phyloP scores from a whole-genome alignment of 2,888 invertebrate genomes.

The Scaptomyza tumidula region DNA sequence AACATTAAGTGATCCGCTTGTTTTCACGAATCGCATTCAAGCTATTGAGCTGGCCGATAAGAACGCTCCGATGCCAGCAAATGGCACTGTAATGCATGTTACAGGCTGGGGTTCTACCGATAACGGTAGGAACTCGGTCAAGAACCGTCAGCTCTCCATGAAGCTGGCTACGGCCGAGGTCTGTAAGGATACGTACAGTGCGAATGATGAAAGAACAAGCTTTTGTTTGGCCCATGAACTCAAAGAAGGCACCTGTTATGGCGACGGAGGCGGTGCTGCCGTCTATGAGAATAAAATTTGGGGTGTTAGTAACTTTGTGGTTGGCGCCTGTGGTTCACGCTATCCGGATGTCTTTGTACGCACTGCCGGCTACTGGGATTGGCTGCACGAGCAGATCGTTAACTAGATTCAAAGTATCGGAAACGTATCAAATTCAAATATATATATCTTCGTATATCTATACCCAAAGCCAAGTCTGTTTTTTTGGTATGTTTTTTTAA shows the following conservation, averaged over 20 bases:
- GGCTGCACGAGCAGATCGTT: constrained; percentile 64
- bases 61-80: constrained; percentile 49
- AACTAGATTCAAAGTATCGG: constrained; percentile 15
- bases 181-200: constrained; percentile 69
- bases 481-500: constrained; percentile 1
- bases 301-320: constrained; percentile 74
- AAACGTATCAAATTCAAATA: background rate
- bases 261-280: constrained; percentile 81
- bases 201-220: constrained; percentile 45
- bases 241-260: constrained; percentile 80
- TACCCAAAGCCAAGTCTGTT: background rate
- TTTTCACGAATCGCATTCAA: constrained; percentile 63
- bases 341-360: constrained; percentile 78
- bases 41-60: constrained; percentile 60
- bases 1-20: constrained; percentile 58
- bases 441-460: background rate
- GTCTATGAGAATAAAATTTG: constrained; percentile 71
- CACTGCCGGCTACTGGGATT: constrained; percentile 52
- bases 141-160: constrained; percentile 64
- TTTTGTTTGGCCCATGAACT: constrained; percentile 76
- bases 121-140: constrained; percentile 60
- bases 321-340: constrained; percentile 80
- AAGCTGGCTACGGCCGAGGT: constrained; percentile 47
- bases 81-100: constrained; percentile 61
- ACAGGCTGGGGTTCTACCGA: constrained; percentile 82